Conservation (phyloP, 2,797 vertebrate genomes). For the Enteromius argenteus region DNA sequence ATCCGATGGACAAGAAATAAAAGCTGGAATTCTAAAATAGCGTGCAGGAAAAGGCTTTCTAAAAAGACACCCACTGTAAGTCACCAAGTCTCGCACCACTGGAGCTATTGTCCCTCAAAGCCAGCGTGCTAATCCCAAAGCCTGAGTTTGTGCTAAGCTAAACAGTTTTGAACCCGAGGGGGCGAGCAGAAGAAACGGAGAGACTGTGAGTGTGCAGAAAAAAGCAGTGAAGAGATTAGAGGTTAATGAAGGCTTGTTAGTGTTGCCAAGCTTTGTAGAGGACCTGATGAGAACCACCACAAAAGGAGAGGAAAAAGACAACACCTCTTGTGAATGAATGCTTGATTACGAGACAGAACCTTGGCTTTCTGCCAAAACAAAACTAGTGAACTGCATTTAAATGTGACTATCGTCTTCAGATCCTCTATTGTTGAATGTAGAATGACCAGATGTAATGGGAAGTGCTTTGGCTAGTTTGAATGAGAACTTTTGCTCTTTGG, state of each 20-base stretch:
- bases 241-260: constrained; percentile 72
- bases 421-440: constrained; percentile 45
- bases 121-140: constrained; percentile 22
- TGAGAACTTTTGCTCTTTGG: background rate
- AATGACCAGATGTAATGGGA: constrained; percentile 45
- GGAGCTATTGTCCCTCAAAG: constrained; percentile 34
- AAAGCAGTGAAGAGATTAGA: constrained; percentile 62
- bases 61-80: constrained; percentile 30
- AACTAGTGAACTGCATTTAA: constrained; percentile 12
- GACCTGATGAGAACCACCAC: constrained; percentile 49
- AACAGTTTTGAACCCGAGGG: constrained; percentile 36
- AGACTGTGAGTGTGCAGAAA: constrained; percentile 48
- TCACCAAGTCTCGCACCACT: constrained; percentile 11
- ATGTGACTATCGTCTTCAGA: constrained; percentile 48
- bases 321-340: constrained; percentile 12
- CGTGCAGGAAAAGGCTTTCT: constrained; percentile 20
- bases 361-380: background rate
- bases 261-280: constrained; percentile 55
- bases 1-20: constrained; percentile 22
- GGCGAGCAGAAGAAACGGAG: constrained; percentile 10
- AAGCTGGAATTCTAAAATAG: background rate
- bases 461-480: constrained; percentile 41
- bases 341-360: constrained; percentile 12
- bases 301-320: constrained; percentile 2
- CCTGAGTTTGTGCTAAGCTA: constrained; percentile 31